Conservation (phyloP, 2,888 invertebrate genomes). For the Ernsta delagoae region DNA sequence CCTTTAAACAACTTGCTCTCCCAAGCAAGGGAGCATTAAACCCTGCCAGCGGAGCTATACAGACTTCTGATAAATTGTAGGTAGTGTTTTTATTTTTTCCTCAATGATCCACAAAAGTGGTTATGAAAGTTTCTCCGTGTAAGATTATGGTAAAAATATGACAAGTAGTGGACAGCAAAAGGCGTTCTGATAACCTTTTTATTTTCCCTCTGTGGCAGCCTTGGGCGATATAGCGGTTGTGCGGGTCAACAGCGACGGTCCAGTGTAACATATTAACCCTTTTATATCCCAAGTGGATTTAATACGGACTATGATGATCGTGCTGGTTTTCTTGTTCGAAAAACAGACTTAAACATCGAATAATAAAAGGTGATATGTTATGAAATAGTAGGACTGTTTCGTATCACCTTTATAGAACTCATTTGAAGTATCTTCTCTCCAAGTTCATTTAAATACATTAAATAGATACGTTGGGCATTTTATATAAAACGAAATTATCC, state of each 20-base stretch:
- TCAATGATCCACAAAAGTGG: not conserved
- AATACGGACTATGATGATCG: slow-evolving; percentile 15
- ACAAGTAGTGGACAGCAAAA: slow-evolving; percentile 63
- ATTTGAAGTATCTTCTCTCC: too few relatives aligned
- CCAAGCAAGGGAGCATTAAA: too few relatives aligned
- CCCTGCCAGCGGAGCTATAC: not conserved
- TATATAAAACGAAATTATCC: too few relatives aligned
- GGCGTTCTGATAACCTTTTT: slow-evolving; percentile 67
- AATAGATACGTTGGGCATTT: too few relatives aligned
- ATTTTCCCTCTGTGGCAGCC: slow-evolving; percentile 55
- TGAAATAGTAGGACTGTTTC: too few relatives aligned
- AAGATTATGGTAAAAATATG: slow-evolving; percentile 45
- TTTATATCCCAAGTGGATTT: slow-evolving; percentile 46
- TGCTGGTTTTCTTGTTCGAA: not conserved
- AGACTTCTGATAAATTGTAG: not conserved
- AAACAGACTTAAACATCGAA: not conserved
- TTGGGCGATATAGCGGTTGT: slow-evolving; percentile 60
- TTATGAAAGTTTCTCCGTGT: slow-evolving; percentile 16
- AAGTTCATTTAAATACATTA: too few relatives aligned
- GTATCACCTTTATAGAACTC: too few relatives aligned
- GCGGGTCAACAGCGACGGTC: slow-evolving; percentile 51
- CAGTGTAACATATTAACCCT: slow-evolving; percentile 66
- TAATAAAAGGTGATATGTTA: too few relatives aligned
- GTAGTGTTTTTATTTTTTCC: not conserved
- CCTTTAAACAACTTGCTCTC: too few relatives aligned